A percentile compares a stretch with the other conserved stretches of the same genome.
These are phyloP conservation scores for Danio albolineatus DNA, from an alignment of 2,797 vertebrate species.

Conservation along the genomic window DNA sequence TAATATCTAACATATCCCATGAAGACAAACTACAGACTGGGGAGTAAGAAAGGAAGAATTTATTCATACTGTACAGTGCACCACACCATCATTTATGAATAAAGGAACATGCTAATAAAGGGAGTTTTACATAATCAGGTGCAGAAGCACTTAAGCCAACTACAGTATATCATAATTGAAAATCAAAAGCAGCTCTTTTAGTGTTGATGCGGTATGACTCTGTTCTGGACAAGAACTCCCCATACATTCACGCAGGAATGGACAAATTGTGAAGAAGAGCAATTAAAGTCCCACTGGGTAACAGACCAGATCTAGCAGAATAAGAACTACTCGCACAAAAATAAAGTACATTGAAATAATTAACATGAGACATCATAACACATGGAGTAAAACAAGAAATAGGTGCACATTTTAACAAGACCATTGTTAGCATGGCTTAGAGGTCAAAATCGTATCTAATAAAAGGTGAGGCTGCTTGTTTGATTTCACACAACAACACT, in stretches of 20 bases:
- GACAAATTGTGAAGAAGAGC: neutral
- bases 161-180: neutral
- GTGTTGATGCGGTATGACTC: neutral
- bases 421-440: neutral
- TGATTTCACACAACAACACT: neutral
- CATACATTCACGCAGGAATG: neutral
- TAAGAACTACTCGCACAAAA: neutral
- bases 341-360: neutral
- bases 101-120: neutral
- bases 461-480: neutral
- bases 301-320: neutral
- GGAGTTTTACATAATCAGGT: neutral
- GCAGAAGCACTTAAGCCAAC: neutral
- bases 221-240: neutral
- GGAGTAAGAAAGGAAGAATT: neutral
- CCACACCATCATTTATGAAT: neutral
- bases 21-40: neutral
- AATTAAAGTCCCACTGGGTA: neutral
- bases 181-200: neutral
- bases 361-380: neutral
- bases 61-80: neutral
- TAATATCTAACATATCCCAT: no score
- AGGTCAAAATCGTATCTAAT: neutral
- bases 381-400: no score
- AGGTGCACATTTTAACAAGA: neutral